These are phyloP conservation scores for Drosophila demipolita DNA, from an alignment of 2,888 invertebrate species.

Conservation along the genomic window DNA sequence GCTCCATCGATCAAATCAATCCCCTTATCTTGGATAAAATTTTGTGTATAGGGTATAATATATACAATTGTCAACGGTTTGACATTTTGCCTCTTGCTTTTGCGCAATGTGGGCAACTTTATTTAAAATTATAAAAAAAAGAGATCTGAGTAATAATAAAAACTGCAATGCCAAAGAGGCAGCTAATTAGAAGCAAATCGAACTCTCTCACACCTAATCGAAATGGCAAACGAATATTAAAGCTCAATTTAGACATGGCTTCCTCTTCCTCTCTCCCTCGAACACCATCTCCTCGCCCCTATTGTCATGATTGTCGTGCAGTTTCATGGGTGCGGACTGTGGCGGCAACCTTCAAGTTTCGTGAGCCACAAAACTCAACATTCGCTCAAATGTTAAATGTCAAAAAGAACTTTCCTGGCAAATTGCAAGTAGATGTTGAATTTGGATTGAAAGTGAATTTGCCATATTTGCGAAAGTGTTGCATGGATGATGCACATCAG, in stretches of 20 bases:
- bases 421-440: not conserved
- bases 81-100: conserved; percentile 42
- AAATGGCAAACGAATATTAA: conserved; percentile 62
- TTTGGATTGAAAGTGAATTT: conserved; percentile 2
- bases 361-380: conserved; percentile 34
- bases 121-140: conserved; percentile 28
- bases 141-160: conserved; percentile 38
- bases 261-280: not conserved
- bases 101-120: conserved; percentile 39
- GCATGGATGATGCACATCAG: conserved; percentile 16
- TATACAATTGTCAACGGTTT: conserved; percentile 43
- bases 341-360: conserved; percentile 68
- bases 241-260: conserved; percentile 14
- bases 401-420: conserved; percentile 68
- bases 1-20: not conserved
- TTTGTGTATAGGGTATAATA: conserved; percentile 9
- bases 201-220: conserved; percentile 63
- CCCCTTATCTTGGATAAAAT: not conserved
- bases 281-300: conserved; percentile 10
- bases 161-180: conserved; percentile 48
- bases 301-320: conserved; percentile 58
- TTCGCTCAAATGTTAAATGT: conserved; percentile 68
- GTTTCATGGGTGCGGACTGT: conserved; percentile 50
- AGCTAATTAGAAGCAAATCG: conserved; percentile 61
- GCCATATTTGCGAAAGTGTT: conserved; percentile 14